phyloP scores from a whole-genome alignment of 2,888 invertebrate species.

The Epinotia ramella region DNA sequence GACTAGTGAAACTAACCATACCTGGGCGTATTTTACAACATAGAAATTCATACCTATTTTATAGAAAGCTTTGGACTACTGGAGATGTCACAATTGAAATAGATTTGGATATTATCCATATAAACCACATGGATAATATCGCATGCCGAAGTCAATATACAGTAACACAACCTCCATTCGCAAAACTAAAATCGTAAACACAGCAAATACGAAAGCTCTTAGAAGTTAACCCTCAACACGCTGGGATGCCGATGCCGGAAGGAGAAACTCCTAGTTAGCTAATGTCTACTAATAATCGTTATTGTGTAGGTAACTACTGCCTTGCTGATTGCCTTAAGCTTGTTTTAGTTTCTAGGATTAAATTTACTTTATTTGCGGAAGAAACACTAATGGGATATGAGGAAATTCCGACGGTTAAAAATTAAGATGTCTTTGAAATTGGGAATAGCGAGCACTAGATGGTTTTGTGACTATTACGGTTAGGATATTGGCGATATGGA shows the following conservation, averaged over 20 bases:
- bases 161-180: conserved; percentile 17
- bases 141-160: conserved; percentile 3
- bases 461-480: background rate
- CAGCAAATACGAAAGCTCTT: conserved; percentile 55
- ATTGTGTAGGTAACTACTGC: conserved; percentile 73
- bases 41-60: no score
- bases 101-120: background rate
- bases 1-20: no score
- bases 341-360: background rate
- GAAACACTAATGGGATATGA: background rate
- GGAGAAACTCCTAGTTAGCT: conserved; percentile 66
- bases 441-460: background rate
- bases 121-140: background rate
- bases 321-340: conserved; percentile 71
- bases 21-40: no score
- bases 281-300: conserved; percentile 78
- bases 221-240: conserved; percentile 63
- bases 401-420: background rate
- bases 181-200: conserved; percentile 51
- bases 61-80: no score
- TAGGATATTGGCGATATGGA: background rate
- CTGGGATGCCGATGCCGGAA: conserved; percentile 58
- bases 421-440: background rate
- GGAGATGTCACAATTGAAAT: no score
- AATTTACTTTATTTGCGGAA: background rate